These are phyloP conservation scores for Arenicola marina DNA, from an alignment of 2,888 invertebrate species.

Conservation along the genomic window DNA sequence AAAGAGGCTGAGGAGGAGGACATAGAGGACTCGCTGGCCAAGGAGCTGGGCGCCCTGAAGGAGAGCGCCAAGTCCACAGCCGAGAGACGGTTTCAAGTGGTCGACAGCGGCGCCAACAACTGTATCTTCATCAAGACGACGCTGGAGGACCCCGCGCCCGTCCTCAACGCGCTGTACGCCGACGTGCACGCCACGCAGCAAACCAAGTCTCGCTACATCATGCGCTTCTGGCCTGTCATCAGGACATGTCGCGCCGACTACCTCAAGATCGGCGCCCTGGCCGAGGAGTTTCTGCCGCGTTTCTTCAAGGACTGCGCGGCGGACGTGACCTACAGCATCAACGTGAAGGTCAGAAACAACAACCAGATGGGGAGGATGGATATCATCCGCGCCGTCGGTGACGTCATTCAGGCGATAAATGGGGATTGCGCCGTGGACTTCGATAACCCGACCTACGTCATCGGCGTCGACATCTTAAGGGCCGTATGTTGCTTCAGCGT, in stretches of 20 bases:
- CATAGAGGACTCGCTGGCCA: slow-evolving; percentile 54
- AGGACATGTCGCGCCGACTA: slow-evolving; percentile 76
- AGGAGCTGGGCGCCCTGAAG: slow-evolving; percentile 37
- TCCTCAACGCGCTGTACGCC: slow-evolving; percentile 74
- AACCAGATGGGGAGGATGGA: slow-evolving; percentile 69
- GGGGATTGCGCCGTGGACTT: slow-evolving; percentile 67
- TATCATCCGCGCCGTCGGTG: slow-evolving; percentile 69
- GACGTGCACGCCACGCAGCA: slow-evolving; percentile 73
- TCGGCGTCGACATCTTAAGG: slow-evolving; percentile 83
- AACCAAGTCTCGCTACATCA: slow-evolving; percentile 75
- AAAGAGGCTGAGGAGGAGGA: slow-evolving; percentile 43
- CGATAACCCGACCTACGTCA: slow-evolving; percentile 73
- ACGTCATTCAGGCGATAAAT: slow-evolving; percentile 67
- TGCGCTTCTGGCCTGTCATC: slow-evolving; percentile 82
- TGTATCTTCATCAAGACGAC: slow-evolving; percentile 82
- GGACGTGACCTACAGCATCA: slow-evolving; percentile 41
- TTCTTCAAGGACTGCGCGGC: slow-evolving; percentile 66
- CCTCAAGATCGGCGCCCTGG: slow-evolving; percentile 74
- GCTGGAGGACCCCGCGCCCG: slow-evolving; percentile 73
- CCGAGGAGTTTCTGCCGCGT: slow-evolving; percentile 71
- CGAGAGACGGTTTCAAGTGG: slow-evolving; percentile 65
- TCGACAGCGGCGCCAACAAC: slow-evolving; percentile 82
- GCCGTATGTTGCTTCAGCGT: slow-evolving; percentile 80
- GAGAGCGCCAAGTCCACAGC: neutral
- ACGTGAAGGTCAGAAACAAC: slow-evolving; percentile 53